Evolutionary conservation across 1,140 invertebrate species (phyloP), one percentile per base, ranked within the genome.

Genomic region (Drosophila varians): DNA sequence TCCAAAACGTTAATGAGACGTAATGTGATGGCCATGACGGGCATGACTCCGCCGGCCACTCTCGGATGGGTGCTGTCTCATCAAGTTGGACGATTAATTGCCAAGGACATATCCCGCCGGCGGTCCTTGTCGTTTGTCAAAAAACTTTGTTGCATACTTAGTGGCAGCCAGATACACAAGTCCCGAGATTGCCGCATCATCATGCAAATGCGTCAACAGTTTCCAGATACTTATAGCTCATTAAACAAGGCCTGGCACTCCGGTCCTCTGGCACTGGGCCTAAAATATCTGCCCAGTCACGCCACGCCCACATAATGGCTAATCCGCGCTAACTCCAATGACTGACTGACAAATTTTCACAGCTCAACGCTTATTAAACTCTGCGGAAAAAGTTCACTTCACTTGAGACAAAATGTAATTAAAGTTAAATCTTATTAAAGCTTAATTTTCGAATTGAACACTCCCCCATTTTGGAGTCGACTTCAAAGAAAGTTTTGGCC

Each of bases 221-320:
- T 65, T 61, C 60, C 62, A 74, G 79, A 82, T 86, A 86, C 82
- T 87, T 82, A 82, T 83, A 88, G 77, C 83, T 87, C 82, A 87
- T 87, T 87, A 87, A 72, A 54, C 77, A 71, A 23, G 38, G 14
- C 40, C 38, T 12, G n/a, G 34, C 28, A 43, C 56, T 43, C 38
- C 4, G n/a, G 34, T 6, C 38, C 56, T 43, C 45, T 51, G 56
- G 62, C 76, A 64, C 8, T 31, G 48, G 42, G 28, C 34, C 36
- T 54, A 61, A 40, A 61, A 38, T 46, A 60, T 60, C 38, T 31
- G 69, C 68, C n/a, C 28, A 57, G 65, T 87, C 82, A 87, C 49
- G 77, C 38, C 82, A 87, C 82, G 80, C 80, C 80, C 77, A 74
- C 57, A 74, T 53, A 54, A 68, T 54, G 45, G 43, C 61, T 42